Evolutionary conservation across 2,113 vertebrate species (phyloP), one percentile per base, ranked within the genome.

Genomic region (Megaleporinus macrocephalus): DNA sequence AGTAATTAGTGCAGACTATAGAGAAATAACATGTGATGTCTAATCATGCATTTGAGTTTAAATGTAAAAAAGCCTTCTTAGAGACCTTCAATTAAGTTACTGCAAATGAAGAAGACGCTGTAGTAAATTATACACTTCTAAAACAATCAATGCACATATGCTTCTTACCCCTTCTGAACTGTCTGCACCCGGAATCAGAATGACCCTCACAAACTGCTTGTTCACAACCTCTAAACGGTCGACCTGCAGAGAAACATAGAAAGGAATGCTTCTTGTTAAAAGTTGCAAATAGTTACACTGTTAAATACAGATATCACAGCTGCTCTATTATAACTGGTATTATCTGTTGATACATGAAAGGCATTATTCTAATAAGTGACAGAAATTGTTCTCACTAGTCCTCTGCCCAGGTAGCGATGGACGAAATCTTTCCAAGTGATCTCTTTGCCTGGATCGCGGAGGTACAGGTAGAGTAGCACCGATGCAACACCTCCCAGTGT

Each of bases 361-460:
- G 41, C 22, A 63, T 11, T 0, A 5, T 51, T n/a, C 4, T 5
- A 22, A 1, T 20, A 73, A 36, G 70, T 44, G 20, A 68, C 0
- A 69, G 14, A 61, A n/a, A 13, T 15, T 10, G 0, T 69, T 74
- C 95, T 94, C 82, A 95, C 95, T 89, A 94, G 47, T 75, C 94
- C 95, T 80, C 93, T 89, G 74, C 89, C 91, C 84, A 96, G 76
- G 84, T 93, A 95, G 53, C 79, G 89, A n/a, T 94, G 92, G 1
- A 94, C 91, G 53, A 96, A 95, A 70, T 95, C 95, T 84, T 96
- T 96, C 95, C 95, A 95, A 82, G 83, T 94, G 87, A 96, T 95
- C 82, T 96, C 95, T 71, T 72, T 90, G 68, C 94, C 91, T 0
- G 72, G 83, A 72, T 95, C 93, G 87, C 87, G 87, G 80, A 94